Percentiles rank a stretch among this genome's conserved stretches.
phyloP scores from a whole-genome alignment of 2,797 vertebrate genomes.

The Falco peregrinus region DNA sequence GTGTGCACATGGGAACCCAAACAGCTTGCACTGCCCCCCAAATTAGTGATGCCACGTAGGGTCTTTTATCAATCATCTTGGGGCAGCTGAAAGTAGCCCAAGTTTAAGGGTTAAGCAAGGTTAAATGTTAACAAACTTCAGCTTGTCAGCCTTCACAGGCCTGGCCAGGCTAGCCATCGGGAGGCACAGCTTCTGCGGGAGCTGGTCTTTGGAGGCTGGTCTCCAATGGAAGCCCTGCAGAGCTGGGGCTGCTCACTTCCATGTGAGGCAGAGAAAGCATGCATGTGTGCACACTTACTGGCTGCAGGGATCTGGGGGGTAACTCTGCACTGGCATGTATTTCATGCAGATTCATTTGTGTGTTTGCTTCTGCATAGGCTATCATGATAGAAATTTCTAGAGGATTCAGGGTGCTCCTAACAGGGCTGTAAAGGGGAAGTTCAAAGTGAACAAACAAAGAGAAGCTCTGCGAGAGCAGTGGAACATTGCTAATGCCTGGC shows the following conservation, averaged over 20 bases:
- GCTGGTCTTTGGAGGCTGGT: neutral
- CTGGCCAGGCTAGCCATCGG: neutral
- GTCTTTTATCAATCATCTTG: constrained; percentile 8
- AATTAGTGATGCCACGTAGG: neutral
- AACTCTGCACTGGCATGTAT: neutral
- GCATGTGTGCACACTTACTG: fast-evolving
- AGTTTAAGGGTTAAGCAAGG: constrained; percentile 37
- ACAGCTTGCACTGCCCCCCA: neutral
- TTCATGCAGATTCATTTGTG: neutral
- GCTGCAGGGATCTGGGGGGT: neutral
- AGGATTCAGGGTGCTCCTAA: neutral
- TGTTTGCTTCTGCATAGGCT: fast-evolving
- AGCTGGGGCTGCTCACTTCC: neutral
- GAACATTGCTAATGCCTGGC: neutral
- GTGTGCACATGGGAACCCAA: neutral
- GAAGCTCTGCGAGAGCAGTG: neutral
- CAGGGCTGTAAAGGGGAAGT: neutral
- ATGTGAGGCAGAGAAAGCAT: neutral
- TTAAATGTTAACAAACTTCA: constrained; percentile 28
- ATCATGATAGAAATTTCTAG: neutral
- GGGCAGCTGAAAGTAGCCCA: neutral
- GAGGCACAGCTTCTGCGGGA: neutral
- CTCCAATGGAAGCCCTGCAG: neutral
- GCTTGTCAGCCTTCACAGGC: neutral
- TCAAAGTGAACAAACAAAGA: neutral